Conservation (phyloP, 2,797 vertebrate genomes). For the Macrochelys suwanniensis region DNA sequence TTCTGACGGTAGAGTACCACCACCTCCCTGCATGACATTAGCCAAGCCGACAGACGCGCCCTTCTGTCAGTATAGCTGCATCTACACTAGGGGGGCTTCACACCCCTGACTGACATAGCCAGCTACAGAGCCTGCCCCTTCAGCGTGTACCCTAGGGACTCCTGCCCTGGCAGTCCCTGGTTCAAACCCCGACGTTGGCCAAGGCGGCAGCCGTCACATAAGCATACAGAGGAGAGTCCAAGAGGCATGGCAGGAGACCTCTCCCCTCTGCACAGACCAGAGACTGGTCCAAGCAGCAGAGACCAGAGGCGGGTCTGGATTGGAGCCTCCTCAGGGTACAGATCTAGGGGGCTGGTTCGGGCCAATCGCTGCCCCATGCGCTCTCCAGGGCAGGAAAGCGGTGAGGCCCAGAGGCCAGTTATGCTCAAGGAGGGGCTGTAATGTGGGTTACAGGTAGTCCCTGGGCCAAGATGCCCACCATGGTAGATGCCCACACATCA, state of each 20-base stretch:
- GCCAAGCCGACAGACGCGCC: no score
- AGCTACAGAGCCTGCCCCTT: no score
- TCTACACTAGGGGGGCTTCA: not conserved
- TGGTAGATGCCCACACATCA: not conserved
- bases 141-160: no score
- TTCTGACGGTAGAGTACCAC: no score
- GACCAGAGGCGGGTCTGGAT: not conserved
- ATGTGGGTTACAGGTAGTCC: not conserved
- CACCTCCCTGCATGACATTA: no score
- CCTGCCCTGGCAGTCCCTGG: not conserved
- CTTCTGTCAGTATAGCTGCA: no score
- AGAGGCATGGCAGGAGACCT: no score
- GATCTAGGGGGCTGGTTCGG: not conserved
- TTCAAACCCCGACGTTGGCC: not conserved
- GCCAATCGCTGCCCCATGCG: fast-evolving
- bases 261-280: not conserved
- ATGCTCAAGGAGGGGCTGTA: not conserved
- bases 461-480: not conserved
- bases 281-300: not conserved
- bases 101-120: no score
- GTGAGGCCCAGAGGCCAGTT: not conserved
- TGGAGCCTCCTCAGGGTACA: not conserved
- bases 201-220: not conserved
- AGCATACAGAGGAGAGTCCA: not conserved
- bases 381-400: not conserved